Evolutionary conservation across 2,113 vertebrate genomes (phyloP), one percentile per base, ranked within the genome.

Genomic region (Heterotis niloticus): DNA sequence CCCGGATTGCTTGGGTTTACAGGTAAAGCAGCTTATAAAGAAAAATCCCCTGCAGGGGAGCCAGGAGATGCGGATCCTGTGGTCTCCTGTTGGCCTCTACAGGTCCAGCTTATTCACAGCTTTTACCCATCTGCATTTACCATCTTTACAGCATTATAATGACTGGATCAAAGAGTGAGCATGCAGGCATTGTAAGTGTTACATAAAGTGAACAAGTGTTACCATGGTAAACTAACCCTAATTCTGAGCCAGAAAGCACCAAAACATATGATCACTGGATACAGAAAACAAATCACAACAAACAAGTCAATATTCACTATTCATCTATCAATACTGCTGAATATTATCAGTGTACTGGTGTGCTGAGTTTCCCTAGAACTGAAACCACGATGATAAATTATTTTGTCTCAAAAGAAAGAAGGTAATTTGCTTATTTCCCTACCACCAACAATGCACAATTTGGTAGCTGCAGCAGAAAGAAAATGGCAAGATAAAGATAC

Each of bases 141-240:
- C 13, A 11, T 62, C 11, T 62, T 1, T 17, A 62, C 26, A 34
- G 67, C 4, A 10, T 70, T 34, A 71, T 3, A 71, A 71, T 18
- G 17, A 44, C 34, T 44, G 34, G 34, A 44, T 44, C 34, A 44
- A 44, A 44, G 20, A n/a, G 69, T 26, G 26, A 57, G 23, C 57
- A 26, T 74, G 51, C 71, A 73, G 56, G 71, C 71, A 73, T n/a
- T 20, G n/a, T n/a, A 73, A 23, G 34, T 74, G 14, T 62, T 59
- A 28, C 1, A 20, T 23, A 10, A 65, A 16, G 59, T 44, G 34
- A 10, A 17, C 52, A 57, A 56, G 52, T 13, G 17, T 51, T 18
- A 59, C 16, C 54, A 26, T 10, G 5, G 14, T 57, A 52, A 28
- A 74, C 71, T 74, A 74, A 59, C 4, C 54, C 71, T 59, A 74